Conservation (phyloP, 2,113 vertebrate genomes). For the Alethe castanea region DNA sequence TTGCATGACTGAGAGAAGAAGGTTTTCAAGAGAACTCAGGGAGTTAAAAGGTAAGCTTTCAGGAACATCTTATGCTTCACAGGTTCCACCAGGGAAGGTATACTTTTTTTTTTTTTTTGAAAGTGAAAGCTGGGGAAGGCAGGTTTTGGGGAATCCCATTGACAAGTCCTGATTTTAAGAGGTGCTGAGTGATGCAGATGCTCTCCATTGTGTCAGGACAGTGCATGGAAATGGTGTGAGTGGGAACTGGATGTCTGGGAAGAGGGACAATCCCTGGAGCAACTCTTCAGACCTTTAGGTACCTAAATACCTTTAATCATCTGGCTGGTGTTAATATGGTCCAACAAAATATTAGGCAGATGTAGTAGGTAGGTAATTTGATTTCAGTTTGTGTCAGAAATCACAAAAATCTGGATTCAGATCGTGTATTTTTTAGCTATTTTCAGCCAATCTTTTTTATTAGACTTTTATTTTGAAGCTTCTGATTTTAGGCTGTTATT, state of each 20-base stretch:
- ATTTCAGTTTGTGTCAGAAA: background rate
- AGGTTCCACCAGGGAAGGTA: background rate
- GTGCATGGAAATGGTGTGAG: background rate
- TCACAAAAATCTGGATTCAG: background rate
- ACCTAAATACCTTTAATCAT: background rate
- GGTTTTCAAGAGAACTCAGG: background rate
- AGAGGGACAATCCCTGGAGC: background rate
- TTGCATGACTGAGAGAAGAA: background rate
- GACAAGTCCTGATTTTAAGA: background rate
- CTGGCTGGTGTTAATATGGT: background rate
- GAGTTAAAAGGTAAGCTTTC: background rate
- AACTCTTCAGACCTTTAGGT: background rate
- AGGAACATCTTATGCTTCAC: background rate
- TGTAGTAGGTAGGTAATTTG: background rate
- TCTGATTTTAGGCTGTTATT: slow-evolving; percentile 58
- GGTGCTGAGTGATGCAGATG: background rate
- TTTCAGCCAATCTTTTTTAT: background rate
- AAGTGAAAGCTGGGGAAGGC: background rate
- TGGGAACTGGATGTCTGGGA: background rate
- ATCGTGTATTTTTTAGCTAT: background rate
- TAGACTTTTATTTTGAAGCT: slow-evolving; percentile 24
- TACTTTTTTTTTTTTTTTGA: background rate
- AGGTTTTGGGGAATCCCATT: background rate
- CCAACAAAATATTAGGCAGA: background rate
- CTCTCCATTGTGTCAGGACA: background rate